phyloP scores from a whole-genome alignment of 2,113 vertebrate genomes.

The Pollachius pollachius region DNA sequence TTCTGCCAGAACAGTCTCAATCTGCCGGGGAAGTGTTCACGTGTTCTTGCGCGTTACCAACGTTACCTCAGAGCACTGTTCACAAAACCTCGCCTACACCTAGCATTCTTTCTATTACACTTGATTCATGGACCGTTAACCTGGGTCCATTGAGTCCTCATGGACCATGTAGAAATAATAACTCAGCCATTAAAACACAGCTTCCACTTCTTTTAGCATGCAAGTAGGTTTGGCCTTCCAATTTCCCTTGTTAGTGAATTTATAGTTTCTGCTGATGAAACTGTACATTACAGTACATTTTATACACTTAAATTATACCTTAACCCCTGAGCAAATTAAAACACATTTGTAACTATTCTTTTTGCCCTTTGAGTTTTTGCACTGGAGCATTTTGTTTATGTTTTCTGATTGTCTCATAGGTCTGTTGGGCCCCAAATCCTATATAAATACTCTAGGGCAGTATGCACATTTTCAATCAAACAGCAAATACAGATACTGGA shows the following conservation, averaged over 20 bases:
- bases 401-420: conserved; percentile 28
- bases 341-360: neutral
- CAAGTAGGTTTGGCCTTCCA: no score
- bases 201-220: no score
- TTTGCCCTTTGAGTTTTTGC: conserved; percentile 46
- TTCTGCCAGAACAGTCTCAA: conserved; percentile 51
- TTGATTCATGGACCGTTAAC: no score
- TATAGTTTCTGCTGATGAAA: no score
- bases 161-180: no score
- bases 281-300: no score
- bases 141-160: no score
- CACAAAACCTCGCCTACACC: conserved; percentile 59
- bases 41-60: neutral
- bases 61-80: conserved; percentile 70
- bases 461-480: conserved; percentile 45
- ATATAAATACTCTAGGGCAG: conserved; percentile 39
- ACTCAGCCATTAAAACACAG: no score
- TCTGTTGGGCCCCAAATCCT: conserved; percentile 44
- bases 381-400: conserved; percentile 57
- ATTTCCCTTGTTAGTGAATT: no score
- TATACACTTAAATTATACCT: no score
- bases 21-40: conserved; percentile 39
- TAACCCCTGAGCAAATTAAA: neutral
- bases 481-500: conserved; percentile 49
- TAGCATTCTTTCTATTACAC: neutral